phyloP scores from a whole-genome alignment of 2,888 invertebrate species.

The Nomada fabriciana region DNA sequence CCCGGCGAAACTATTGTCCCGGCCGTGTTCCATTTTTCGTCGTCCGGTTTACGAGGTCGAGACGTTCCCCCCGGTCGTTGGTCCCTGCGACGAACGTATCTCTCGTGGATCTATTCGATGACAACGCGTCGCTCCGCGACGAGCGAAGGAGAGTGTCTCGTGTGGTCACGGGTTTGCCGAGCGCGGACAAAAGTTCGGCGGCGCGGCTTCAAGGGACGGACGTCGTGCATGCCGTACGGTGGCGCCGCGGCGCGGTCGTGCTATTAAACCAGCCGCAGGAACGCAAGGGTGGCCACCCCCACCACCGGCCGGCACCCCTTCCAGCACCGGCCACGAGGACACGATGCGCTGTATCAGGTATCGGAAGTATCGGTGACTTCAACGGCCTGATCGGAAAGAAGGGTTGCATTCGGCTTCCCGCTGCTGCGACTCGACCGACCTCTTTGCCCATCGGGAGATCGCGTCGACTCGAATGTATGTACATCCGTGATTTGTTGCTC shows the following conservation, averaged over 20 bases:
- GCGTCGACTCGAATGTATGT: too few relatives aligned
- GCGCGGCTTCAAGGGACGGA: constrained; percentile 71
- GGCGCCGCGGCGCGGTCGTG: constrained; percentile 79
- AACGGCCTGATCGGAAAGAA: constrained; percentile 84
- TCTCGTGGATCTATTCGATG: background rate
- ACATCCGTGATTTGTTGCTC: background rate
- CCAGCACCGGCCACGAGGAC: constrained; percentile 71
- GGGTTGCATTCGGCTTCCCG: constrained; percentile 63
- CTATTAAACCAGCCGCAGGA: constrained; percentile 71
- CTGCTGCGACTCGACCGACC: background rate
- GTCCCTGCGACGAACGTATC: background rate
- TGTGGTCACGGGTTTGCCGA: background rate
- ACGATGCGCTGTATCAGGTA: constrained; percentile 77
- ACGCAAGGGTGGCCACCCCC: constrained; percentile 81
- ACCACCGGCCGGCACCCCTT: constrained; percentile 69
- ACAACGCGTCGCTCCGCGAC: background rate
- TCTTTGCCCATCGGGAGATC: too few relatives aligned
- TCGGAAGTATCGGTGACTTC: constrained; percentile 85
- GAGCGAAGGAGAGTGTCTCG: constrained; percentile 11
- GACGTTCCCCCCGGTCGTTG: background rate
- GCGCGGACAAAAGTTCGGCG: constrained; percentile 67
- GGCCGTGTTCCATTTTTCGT: too few relatives aligned
- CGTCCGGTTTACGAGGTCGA: background rate
- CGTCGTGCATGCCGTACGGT: constrained; percentile 78
- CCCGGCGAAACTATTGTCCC: constrained; percentile 78